Evolutionary conservation across 2,797 vertebrate genomes (phyloP).

Genomic region (Podarcis siculus): DNA sequence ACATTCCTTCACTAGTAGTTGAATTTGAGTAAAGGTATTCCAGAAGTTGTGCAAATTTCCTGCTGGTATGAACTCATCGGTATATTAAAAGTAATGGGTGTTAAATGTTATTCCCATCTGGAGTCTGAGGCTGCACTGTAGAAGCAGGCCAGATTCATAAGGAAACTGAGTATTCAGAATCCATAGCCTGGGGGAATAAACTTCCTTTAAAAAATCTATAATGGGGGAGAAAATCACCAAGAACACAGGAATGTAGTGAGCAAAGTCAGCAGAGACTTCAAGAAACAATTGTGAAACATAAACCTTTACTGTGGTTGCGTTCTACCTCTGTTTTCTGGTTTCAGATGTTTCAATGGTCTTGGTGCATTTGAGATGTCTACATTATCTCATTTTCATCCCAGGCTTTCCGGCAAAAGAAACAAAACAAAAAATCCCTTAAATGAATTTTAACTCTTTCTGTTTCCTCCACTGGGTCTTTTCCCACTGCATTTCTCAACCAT

Average conservation of each 20-base stretch:
- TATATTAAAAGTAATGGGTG: not conserved
- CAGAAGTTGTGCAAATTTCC: not conserved
- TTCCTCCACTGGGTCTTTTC: not conserved
- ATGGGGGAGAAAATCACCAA: not conserved
- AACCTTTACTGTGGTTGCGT: slow-evolving; percentile 17
- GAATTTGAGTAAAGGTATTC: not conserved
- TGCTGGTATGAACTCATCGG: not conserved
- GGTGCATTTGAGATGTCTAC: accelerated
- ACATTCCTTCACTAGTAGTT: accelerated
- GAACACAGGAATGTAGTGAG: not conserved
- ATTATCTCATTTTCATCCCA: not conserved
- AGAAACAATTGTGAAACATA: slow-evolving; percentile 50
- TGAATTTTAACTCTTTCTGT: not conserved
- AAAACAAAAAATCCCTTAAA: not conserved
- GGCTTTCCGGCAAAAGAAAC: not conserved
- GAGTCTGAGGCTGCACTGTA: not conserved
- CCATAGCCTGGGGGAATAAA: not conserved
- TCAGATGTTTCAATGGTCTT: not conserved
- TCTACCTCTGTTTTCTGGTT: slow-evolving; percentile 42
- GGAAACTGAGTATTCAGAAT: not conserved
- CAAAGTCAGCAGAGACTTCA: slow-evolving; percentile 14
- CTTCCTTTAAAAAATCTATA: not conserved
- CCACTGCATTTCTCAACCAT: not conserved
- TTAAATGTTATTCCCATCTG: not conserved
- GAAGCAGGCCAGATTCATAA: not conserved